Conservation (phyloP, 2,113 vertebrate species). For the Neodontobutis hainanensis region DNA sequence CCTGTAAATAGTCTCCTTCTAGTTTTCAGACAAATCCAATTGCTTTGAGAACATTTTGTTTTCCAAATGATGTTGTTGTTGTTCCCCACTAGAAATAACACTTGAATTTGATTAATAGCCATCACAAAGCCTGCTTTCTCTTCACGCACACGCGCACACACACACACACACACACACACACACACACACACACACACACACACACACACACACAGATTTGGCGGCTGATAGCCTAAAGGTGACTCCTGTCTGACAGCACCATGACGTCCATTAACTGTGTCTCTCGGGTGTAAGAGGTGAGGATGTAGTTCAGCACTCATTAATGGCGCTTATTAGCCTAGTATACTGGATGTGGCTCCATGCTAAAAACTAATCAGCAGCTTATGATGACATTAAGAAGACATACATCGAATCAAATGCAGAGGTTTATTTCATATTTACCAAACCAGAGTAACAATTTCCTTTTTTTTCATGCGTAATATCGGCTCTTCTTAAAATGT, state of each 20-base stretch:
- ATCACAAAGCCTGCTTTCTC: neutral
- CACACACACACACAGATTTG: slow-evolving; percentile 21
- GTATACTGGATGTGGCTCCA: slow-evolving; percentile 17
- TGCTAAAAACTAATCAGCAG: slow-evolving; percentile 35
- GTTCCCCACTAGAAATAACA: slow-evolving; percentile 11
- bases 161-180: neutral
- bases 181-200: slow-evolving; percentile 7
- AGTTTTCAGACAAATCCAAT: slow-evolving; percentile 14
- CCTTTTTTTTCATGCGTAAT: no score
- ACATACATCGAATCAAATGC: slow-evolving; percentile 2
- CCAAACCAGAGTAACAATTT: no score
- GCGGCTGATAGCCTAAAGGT: slow-evolving; percentile 11
- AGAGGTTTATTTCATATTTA: no score
- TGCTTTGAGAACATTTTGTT: slow-evolving; percentile 11
- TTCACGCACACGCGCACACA: no score
- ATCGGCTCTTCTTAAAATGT: no score
- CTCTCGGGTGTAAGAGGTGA: neutral
- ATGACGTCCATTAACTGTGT: neutral
- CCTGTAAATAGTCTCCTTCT: slow-evolving; percentile 14
- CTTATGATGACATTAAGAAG: slow-evolving; percentile 20
- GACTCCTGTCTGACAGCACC: slow-evolving; percentile 13
- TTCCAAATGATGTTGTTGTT: slow-evolving; percentile 13
- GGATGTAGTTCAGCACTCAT: slow-evolving; percentile 14
- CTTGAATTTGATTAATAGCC: slow-evolving; percentile 41
- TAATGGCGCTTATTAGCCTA: slow-evolving; percentile 12